Percentiles rank a stretch among this genome's conserved stretches.
These are phyloP conservation scores for Aythya baeri DNA, from an alignment of 2,113 vertebrate species.

Conservation along the genomic window DNA sequence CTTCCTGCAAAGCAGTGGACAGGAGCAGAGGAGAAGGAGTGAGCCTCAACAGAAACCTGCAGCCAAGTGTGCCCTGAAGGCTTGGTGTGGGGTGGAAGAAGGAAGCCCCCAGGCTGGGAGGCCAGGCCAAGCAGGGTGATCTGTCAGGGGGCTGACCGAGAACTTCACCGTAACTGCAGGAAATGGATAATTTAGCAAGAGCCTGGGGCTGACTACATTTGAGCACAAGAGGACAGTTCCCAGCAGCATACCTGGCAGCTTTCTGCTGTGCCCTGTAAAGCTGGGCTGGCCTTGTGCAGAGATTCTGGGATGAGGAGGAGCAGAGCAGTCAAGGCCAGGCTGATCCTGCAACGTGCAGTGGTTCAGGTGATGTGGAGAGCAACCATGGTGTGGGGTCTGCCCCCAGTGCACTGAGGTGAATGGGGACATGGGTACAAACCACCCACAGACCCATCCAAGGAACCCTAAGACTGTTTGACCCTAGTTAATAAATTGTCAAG, in stretches of 20 bases:
- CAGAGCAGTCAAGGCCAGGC: rapidly evolving
- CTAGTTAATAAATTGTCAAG: background rate
- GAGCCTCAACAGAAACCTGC: background rate
- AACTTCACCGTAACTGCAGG: background rate
- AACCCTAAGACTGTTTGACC: background rate
- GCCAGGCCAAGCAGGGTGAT: rapidly evolving
- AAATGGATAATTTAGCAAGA: background rate
- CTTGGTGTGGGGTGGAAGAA: rapidly evolving
- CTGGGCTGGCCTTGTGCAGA: rapidly evolving
- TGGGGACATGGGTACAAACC: background rate
- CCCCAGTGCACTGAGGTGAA: background rate
- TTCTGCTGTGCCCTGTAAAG: background rate
- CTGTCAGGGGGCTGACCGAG: background rate
- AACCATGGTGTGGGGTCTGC: background rate
- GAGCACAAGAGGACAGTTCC: background rate
- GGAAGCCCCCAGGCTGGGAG: rapidly evolving
- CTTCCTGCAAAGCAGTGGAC: background rate
- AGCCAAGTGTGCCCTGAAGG: rapidly evolving
- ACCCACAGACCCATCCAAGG: background rate
- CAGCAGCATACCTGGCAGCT: background rate
- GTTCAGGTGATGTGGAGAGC: background rate
- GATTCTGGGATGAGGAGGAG: background rate
- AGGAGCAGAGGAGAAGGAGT: background rate
- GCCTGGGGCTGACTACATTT: background rate
- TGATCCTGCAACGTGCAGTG: background rate